Conservation (phyloP, 2,888 invertebrate species). For the Synanthedon myopaeformis region DNA sequence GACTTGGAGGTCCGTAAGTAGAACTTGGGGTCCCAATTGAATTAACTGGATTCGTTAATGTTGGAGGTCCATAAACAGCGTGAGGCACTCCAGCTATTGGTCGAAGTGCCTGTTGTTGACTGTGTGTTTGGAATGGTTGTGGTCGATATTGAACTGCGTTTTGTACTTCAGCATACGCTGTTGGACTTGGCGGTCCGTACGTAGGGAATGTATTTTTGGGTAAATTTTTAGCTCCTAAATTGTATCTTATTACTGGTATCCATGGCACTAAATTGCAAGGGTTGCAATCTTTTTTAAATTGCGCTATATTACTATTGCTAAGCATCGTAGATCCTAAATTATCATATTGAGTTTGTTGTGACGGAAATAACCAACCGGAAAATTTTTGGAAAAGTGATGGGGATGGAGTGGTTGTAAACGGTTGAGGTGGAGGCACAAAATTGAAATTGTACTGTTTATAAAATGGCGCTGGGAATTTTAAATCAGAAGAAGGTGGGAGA, state of each 20-base stretch:
- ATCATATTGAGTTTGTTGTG: constrained; percentile 43
- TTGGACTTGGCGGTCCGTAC: constrained; percentile 55
- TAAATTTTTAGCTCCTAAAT: constrained; percentile 43
- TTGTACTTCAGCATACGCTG: constrained; percentile 30
- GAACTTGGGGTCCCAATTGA: constrained; percentile 42
- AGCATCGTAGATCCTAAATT: constrained; percentile 17
- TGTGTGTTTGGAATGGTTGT: constrained; percentile 28
- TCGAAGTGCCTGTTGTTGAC: constrained; percentile 20
- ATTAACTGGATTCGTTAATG: constrained; percentile 23
- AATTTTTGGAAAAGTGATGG: constrained; percentile 72
- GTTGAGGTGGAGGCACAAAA: constrained; percentile 56
- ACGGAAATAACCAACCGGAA: constrained; percentile 73
- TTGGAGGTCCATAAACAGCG: constrained; percentile 38
- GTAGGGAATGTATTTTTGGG: constrained; percentile 39
- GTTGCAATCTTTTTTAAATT: constrained; percentile 74
- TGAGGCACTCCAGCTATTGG: constrained; percentile 33
- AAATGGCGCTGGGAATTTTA: constrained; percentile 58
- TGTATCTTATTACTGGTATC: constrained; percentile 77
- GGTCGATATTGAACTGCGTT: constrained; percentile 30
- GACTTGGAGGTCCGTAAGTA: constrained; percentile 32
- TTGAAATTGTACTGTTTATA: constrained; percentile 62
- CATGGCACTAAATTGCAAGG: constrained; percentile 85
- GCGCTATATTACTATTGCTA: constrained; percentile 25
- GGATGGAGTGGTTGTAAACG: constrained; percentile 48
- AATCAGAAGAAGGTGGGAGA: constrained; percentile 25